Evolutionary conservation across 2,797 vertebrate genomes (phyloP), one percentile per base, ranked within the genome.

Genomic region (Artibeus jamaicensis): DNA sequence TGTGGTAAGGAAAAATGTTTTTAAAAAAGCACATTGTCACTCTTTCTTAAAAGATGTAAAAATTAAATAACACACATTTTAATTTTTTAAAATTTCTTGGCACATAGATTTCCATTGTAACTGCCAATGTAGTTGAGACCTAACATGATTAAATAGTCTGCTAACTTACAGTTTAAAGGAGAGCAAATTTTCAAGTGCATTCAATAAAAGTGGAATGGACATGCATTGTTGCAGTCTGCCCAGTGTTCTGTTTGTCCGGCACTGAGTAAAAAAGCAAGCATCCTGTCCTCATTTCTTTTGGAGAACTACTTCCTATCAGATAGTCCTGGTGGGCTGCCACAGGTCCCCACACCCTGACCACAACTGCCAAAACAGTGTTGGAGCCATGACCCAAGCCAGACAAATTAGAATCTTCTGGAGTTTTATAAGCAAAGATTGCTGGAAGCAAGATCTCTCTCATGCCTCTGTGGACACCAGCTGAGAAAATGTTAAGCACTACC

Each of bases 21-120:
- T 81, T 16, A 10, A 29, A 44, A 76, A 67, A 59, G 42, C 26
- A 0, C 2, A 76, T 76, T 21, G 4, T 83, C 18, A 88, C 26
- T 16, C 26, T 92, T 62, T 65, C 16, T 90, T 81, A 14, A 82
- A 0, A 74, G 48, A 91, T 81, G 14, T 32, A n/a, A 93, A 87
- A 71, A 74, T 24, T 44, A 9, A 76, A 42, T n/a, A 95, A 44
- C 78, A 2, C 6, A 59, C 39, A 53, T 71, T 77, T 94, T 6
- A 82, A 34, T 89, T 95, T 96, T 92, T 65, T 37, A 22, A 50
- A 59, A 81, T 76, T 86, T 92, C 7, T 85, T 77, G 2, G 78
- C 24, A 67, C 2, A 29, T 9, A 34, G 21, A 65, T 39, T 9
- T 22, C 46, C 59, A 12, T 57, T 74, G 19, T 42, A 83, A 42